phyloP scores from a whole-genome alignment of 2,113 vertebrate species.

The Crypturellus undulatus region DNA sequence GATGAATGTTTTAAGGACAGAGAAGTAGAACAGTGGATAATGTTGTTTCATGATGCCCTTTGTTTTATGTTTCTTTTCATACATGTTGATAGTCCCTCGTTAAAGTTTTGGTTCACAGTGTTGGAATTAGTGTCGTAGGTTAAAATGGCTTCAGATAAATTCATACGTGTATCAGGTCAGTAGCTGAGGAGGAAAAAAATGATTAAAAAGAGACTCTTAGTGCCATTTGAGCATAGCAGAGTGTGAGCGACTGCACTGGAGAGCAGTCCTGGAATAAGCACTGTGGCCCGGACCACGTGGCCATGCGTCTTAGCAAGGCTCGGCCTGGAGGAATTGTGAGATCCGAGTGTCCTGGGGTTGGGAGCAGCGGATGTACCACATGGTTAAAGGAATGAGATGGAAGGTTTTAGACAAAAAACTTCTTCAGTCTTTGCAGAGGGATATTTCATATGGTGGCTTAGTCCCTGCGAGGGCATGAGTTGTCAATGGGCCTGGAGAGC shows the following conservation, averaged over 20 bases:
- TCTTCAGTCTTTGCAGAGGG: not conserved
- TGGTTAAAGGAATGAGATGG: not conserved
- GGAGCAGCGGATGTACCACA: not conserved
- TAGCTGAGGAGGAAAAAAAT: not conserved
- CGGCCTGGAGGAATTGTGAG: not conserved
- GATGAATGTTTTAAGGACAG: not conserved
- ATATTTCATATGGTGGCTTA: not conserved
- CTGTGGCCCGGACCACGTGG: not conserved
- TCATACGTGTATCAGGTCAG: not conserved
- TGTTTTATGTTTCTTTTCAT: not conserved
- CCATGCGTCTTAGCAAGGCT: not conserved
- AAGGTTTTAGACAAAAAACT: not conserved
- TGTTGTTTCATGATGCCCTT: not conserved
- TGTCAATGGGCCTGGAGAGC: not conserved
- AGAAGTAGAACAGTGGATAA: not conserved
- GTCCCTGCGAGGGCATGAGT: not conserved
- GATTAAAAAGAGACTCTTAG: not conserved
- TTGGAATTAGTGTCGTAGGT: not conserved
- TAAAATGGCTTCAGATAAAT: not conserved
- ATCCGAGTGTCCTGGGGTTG: not conserved
- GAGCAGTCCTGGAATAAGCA: not conserved
- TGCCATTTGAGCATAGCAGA: not conserved
- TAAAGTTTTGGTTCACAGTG: not conserved
- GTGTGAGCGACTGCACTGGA: not conserved
- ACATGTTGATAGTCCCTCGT: not conserved